A percentile compares a stretch with the other conserved stretches of the same genome.
Evolutionary conservation across 2,888 invertebrate genomes (phyloP).

Genomic region (Labia minor): DNA sequence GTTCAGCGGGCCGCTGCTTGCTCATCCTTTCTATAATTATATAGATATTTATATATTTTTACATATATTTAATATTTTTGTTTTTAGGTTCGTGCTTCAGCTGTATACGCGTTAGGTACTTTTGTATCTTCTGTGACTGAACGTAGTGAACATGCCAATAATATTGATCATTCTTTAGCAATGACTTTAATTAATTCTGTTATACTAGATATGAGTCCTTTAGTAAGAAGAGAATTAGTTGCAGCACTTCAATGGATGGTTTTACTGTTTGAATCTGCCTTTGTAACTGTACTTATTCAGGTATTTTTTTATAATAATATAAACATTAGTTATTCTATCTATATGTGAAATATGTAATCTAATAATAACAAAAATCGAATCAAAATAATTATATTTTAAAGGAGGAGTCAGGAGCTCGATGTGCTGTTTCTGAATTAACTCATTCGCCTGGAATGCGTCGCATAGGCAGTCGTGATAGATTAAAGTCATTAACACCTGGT

Average conservation of each 20-base stretch:
- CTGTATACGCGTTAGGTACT: slow-evolving; percentile 89
- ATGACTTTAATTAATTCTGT: slow-evolving; percentile 71
- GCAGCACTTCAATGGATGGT: slow-evolving; percentile 80
- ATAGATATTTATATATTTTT: too few relatives aligned
- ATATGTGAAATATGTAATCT: slow-evolving; percentile 30
- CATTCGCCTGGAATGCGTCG: slow-evolving; percentile 36
- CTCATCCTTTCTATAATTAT: too few relatives aligned
- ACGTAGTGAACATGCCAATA: slow-evolving; percentile 85
- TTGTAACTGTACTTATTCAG: slow-evolving; percentile 58
- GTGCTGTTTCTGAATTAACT: slow-evolving; percentile 28
- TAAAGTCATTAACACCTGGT: slow-evolving; percentile 37
- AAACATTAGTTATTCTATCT: too few relatives aligned
- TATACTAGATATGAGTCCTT: slow-evolving; percentile 70
- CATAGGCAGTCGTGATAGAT: slow-evolving; percentile 38
- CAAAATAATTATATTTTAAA: neutral
- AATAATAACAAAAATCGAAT: slow-evolving; percentile 13
- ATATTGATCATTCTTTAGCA: slow-evolving; percentile 85
- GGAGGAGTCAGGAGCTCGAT: slow-evolving; percentile 3
- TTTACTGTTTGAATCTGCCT: slow-evolving; percentile 75
- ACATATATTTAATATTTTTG: slow-evolving; percentile 3
- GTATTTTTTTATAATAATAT: slow-evolving; percentile 33
- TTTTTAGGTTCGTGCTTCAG: slow-evolving; percentile 71
- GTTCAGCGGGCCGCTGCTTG: too few relatives aligned
- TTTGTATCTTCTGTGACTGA: slow-evolving; percentile 76
- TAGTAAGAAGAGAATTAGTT: slow-evolving; percentile 78